Percentiles rank a stretch among this genome's conserved stretches.
Evolutionary conservation across 2,113 vertebrate genomes (phyloP).

Genomic region (Aptenodytes patagonicus): DNA sequence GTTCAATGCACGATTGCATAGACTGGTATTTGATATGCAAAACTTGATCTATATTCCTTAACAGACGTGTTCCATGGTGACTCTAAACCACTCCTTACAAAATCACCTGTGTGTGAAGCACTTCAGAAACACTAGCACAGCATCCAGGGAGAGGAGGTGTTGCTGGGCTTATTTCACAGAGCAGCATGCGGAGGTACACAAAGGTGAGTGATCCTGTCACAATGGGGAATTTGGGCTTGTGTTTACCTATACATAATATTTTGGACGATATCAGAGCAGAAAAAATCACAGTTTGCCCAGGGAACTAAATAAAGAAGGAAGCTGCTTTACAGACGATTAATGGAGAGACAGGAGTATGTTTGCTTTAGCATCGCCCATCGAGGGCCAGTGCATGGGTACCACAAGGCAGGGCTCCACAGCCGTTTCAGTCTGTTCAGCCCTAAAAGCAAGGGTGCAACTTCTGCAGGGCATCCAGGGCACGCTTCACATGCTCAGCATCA

Average conservation of each 20-base stretch:
- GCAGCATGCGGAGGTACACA: neutral
- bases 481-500: neutral
- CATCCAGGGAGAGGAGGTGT: neutral
- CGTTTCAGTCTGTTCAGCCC: neutral
- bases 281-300: neutral
- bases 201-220: neutral
- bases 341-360: neutral
- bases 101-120: neutral
- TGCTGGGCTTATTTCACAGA: neutral
- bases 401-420: neutral
- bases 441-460: neutral
- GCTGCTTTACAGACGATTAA: neutral
- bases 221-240: neutral
- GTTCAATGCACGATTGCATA: neutral
- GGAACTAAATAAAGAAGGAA: neutral
- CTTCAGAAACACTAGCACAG: neutral
- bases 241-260: neutral
- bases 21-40: neutral
- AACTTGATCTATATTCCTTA: neutral
- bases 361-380: rapidly evolving
- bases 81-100: neutral
- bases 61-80: neutral
- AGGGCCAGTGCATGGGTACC: neutral
- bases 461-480: neutral
- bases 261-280: neutral